Conservation (phyloP, 2,888 invertebrate genomes). For the Allacma fusca region DNA sequence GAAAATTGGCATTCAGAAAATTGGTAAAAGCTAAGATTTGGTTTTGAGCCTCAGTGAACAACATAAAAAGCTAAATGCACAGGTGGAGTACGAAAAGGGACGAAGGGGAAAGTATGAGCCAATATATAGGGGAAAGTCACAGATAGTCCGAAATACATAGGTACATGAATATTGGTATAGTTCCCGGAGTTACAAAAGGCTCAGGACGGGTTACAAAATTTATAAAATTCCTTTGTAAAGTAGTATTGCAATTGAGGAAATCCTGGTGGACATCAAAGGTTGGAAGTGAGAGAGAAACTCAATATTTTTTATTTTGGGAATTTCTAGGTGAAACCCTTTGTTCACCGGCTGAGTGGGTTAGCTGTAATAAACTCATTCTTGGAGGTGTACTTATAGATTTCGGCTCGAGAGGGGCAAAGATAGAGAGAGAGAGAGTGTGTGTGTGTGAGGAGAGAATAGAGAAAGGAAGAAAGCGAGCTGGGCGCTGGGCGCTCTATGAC, state of each 20-base stretch:
- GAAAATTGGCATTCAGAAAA: too few relatives aligned
- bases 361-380: conserved; percentile 32
- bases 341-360: conserved; percentile 40
- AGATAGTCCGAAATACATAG: too few relatives aligned
- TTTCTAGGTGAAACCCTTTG: conserved; percentile 26
- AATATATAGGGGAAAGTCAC: not conserved
- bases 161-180: too few relatives aligned
- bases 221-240: conserved; percentile 46
- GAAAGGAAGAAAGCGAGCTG: not conserved
- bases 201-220: conserved; percentile 45
- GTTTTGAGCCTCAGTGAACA: not conserved
- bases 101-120: not conserved
- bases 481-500: not conserved
- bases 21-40: too few relatives aligned
- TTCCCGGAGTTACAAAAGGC: too few relatives aligned
- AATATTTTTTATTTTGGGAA: conserved; percentile 46
- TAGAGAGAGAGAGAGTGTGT: conserved; percentile 13
- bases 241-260: conserved; percentile 30
- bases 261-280: conserved; percentile 47
- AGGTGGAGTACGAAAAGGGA: not conserved
- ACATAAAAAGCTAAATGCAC: not conserved
- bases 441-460: conserved; percentile 6
- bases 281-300: conserved; percentile 31
- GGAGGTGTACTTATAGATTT: not conserved
- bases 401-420: not conserved